Conservation (phyloP, 2,113 vertebrate species). For the Ptilonorhynchus violaceus region DNA sequence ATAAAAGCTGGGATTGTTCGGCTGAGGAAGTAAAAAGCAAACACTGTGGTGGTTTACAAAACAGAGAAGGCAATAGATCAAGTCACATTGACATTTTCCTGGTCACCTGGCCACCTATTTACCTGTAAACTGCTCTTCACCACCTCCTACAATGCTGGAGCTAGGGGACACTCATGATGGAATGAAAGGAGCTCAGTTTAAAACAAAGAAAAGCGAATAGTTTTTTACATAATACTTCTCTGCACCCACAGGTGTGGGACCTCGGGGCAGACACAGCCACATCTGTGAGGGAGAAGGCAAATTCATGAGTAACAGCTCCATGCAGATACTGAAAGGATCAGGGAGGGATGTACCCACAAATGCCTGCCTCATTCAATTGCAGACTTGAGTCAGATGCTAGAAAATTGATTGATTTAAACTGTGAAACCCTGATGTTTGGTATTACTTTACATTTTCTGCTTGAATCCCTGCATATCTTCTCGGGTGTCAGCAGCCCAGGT, state of each 20-base stretch:
- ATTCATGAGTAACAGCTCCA: neutral
- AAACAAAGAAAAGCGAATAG: neutral
- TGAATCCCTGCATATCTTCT: neutral
- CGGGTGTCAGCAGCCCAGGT: neutral
- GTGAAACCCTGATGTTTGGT: neutral
- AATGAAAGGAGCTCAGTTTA: neutral
- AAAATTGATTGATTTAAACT: neutral
- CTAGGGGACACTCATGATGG: fast-evolving
- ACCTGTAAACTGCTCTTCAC: neutral
- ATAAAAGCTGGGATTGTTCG: neutral
- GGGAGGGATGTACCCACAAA: neutral
- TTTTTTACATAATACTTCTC: neutral
- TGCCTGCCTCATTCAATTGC: fast-evolving
- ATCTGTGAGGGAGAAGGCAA: neutral
- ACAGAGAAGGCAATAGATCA: neutral
- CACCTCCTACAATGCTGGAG: neutral
- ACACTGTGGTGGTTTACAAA: neutral
- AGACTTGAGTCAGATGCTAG: neutral
- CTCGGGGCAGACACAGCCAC: neutral
- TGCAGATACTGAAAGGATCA: neutral
- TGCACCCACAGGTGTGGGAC: neutral
- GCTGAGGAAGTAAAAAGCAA: neutral
- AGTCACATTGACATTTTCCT: neutral
- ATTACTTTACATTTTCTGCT: slow-evolving; percentile 9
- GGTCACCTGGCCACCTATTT: neutral